A percentile compares a stretch with the other conserved stretches of the same genome.
Conservation (phyloP, 64 coral and sea anemone species). For the Anthopleura sola region DNA sequence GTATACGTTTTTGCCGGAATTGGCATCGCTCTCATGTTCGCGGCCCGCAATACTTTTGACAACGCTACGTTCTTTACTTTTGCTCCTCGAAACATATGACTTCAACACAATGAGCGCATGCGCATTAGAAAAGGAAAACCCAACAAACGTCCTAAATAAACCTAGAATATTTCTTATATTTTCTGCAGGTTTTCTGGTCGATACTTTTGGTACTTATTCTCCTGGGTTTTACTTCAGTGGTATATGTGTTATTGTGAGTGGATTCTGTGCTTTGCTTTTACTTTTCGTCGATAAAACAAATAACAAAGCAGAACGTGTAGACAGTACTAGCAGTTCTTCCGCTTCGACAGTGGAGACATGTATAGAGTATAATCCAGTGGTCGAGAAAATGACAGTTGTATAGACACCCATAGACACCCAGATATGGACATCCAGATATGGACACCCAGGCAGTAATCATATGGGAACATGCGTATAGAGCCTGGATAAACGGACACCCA, state of each 20-base stretch:
- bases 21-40: no score
- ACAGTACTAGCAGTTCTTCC: background rate
- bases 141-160: background rate
- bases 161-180: background rate
- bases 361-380: background rate
- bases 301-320: background rate
- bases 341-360: background rate
- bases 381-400: conserved; percentile 8
- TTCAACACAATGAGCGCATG: no score
- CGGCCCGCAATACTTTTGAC: no score
- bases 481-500: no score
- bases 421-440: background rate
- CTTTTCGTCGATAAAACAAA: background rate
- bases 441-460: background rate
- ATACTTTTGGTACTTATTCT: conserved; percentile 16
- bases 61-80: no score
- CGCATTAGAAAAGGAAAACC: no score
- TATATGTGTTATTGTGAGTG: background rate
- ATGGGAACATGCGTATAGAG: no score
- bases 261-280: background rate
- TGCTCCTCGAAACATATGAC: no score
- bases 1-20: no score
- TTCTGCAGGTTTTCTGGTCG: conserved; percentile 19
- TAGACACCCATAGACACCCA: background rate
- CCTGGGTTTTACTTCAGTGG: conserved; percentile 10